Evolutionary conservation across 2,888 invertebrate genomes (phyloP).

Genomic region (Halocaridina rubra): DNA sequence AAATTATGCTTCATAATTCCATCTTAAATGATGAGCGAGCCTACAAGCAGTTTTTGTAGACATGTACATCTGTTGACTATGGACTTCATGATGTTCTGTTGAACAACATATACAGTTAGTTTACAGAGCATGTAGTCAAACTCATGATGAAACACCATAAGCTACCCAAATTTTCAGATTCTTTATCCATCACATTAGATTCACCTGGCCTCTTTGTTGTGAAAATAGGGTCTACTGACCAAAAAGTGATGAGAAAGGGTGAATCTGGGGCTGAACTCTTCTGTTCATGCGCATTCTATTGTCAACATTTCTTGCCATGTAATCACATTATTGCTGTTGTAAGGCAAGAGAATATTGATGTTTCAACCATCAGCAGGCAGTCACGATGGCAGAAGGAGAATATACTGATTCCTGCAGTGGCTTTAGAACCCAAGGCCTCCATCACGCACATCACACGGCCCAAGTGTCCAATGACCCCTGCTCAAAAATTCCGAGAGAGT

Average conservation of each 20-base stretch:
- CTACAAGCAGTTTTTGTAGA: neutral
- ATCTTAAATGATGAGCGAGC: neutral
- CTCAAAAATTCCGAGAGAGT: neutral
- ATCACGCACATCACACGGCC: neutral
- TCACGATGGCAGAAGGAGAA: neutral
- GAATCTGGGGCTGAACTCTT: neutral
- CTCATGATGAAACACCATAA: neutral
- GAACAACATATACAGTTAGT: neutral
- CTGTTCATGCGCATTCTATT: too few species aligned
- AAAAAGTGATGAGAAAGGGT: neutral
- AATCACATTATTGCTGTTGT: neutral
- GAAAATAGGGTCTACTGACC: neutral
- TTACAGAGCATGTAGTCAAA: neutral
- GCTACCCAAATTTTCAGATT: neutral
- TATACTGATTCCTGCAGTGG: neutral
- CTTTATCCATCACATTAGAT: neutral
- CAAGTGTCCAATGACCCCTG: neutral
- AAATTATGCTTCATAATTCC: neutral
- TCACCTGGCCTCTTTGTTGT: neutral
- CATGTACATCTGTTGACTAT: neutral
- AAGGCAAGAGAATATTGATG: neutral
- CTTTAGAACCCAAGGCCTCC: neutral
- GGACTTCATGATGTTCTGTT: neutral
- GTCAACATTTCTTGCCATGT: too few species aligned
- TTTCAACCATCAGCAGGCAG: neutral